Evolutionary conservation across 2,888 invertebrate genomes (phyloP).

Genomic region (Sceliomorpha sp.): DNA sequence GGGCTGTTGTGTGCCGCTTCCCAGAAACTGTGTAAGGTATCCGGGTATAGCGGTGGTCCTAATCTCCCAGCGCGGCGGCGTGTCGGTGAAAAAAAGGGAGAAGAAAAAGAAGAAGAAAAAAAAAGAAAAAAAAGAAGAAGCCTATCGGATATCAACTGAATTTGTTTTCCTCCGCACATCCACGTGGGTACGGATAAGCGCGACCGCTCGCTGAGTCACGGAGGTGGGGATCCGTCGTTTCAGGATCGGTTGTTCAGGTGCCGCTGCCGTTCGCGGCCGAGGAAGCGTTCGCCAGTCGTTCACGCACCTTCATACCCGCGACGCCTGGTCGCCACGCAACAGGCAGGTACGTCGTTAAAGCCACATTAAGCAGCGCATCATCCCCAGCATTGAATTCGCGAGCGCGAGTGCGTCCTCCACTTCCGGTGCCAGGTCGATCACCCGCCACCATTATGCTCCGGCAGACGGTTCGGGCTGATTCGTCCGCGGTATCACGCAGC

Average conservation of each 20-base stretch:
- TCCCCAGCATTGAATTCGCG: conserved; percentile 3
- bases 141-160: conserved; percentile 23
- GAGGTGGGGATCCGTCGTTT: conserved; percentile 52
- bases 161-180: conserved; percentile 14
- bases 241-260: conserved; percentile 65
- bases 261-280: conserved; percentile 60
- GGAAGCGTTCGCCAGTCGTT: conserved; percentile 71
- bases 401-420: conserved; percentile 11
- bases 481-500: conserved; percentile 8
- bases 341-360: conserved; percentile 53
- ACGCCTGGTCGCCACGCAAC: conserved; percentile 54
- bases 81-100: conserved; percentile 23
- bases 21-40: conserved; percentile 12
- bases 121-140: neutral
- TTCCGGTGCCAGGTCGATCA: conserved; percentile 32
- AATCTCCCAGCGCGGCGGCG: conserved; percentile 7
- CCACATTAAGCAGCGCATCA: neutral
- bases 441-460: conserved; percentile 8
- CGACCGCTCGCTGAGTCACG: neutral
- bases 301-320: conserved; percentile 73
- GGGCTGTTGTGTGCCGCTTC: no score
- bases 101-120: neutral
- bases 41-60: conserved; percentile 17
- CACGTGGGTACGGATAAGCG: conserved; percentile 1
- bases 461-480: conserved; percentile 6